These are phyloP conservation scores for Timandra comae DNA, from an alignment of 2,888 invertebrate genomes.

Conservation along the genomic window DNA sequence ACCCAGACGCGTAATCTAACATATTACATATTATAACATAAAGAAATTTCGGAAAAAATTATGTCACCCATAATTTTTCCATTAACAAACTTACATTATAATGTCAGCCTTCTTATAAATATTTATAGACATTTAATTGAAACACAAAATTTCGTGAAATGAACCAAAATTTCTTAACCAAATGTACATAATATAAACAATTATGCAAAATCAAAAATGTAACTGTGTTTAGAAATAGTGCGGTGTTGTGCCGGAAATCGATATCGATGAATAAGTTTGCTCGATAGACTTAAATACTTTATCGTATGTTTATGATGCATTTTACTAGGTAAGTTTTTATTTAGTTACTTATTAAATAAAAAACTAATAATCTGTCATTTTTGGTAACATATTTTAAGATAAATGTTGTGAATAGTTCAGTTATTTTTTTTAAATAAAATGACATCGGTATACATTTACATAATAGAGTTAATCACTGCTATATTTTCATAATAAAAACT, in stretches of 20 bases:
- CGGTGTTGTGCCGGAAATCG: conserved; percentile 1
- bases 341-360: too few species aligned
- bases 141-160: conserved; percentile 19
- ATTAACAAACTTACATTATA: conserved; percentile 1
- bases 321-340: too few species aligned
- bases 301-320: too few species aligned
- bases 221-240: conserved; percentile 14
- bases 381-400: too few species aligned
- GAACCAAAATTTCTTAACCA: conserved; percentile 15
- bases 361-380: too few species aligned
- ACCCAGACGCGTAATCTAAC: not conserved
- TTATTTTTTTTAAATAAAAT: too few species aligned
- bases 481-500: too few species aligned
- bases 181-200: conserved; percentile 12
- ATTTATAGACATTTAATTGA: conserved; percentile 15
- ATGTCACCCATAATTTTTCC: conserved; percentile 4
- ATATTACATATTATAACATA: conserved; percentile 2
- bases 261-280: conserved; percentile 11
- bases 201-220: conserved; percentile 19
- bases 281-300: too few species aligned
- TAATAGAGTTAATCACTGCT: too few species aligned
- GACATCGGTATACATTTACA: too few species aligned
- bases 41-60: not conserved
- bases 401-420: too few species aligned
- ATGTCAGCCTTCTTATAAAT: conserved; percentile 6